Conservation (phyloP, 1,140 invertebrate genomes). For the Drosophila rhopaloa region DNA sequence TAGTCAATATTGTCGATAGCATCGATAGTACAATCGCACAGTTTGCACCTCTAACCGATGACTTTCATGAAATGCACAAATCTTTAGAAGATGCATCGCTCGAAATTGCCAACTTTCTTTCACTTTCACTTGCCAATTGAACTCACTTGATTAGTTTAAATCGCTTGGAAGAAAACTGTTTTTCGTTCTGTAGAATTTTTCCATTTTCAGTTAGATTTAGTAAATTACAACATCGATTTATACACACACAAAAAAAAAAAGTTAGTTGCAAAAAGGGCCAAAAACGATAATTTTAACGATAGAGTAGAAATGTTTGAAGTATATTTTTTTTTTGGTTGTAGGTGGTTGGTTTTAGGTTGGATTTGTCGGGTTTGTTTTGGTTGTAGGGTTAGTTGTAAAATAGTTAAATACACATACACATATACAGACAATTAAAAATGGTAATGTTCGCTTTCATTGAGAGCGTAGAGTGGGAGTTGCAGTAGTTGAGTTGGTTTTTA, state of each 20-base stretch:
- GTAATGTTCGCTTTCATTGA: constrained; percentile 53
- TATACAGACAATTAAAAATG: constrained; percentile 71
- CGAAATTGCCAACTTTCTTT: constrained; percentile 71
- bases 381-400: constrained; percentile 47
- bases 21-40: constrained; percentile 17
- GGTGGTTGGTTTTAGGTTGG: constrained; percentile 23
- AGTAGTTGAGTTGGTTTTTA: constrained; percentile 86
- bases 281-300: constrained; percentile 56
- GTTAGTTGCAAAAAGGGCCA: constrained; percentile 77
- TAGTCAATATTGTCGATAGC: constrained; percentile 13
- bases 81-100: constrained; percentile 34
- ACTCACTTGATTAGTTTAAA: constrained; percentile 75
- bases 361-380: constrained; percentile 33
- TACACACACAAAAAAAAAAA: constrained; percentile 77
- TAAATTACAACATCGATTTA: constrained; percentile 82
- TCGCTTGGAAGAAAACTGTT: constrained; percentile 62
- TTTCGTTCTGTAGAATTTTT: constrained; percentile 75
- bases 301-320: constrained; percentile 42
- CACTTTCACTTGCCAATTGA: constrained; percentile 80
- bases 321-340: constrained; percentile 48
- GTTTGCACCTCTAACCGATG: constrained; percentile 25
- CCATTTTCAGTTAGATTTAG: constrained; percentile 60
- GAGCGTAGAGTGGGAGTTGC: constrained; percentile 55
- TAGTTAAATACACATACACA: constrained; percentile 73
- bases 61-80: constrained; percentile 28